phyloP scores from a whole-genome alignment of 2,113 vertebrate species.

The Prunella fulvescens region DNA sequence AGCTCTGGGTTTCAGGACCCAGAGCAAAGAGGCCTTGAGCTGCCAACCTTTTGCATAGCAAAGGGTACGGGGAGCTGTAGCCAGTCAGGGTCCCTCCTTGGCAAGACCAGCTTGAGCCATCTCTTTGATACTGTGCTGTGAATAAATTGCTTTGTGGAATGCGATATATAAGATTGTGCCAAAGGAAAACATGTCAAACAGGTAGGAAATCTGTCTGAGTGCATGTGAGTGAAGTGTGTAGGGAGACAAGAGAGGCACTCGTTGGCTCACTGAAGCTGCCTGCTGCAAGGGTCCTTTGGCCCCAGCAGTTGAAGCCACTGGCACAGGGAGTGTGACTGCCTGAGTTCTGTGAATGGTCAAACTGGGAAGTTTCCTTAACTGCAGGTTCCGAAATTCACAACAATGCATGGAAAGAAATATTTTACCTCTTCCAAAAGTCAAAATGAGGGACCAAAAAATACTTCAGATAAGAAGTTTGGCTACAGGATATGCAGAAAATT shows the following conservation, averaged over 20 bases:
- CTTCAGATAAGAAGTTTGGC: neutral
- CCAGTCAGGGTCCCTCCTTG: neutral
- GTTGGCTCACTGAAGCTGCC: neutral
- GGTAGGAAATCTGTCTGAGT: neutral
- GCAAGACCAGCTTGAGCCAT: neutral
- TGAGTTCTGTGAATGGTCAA: neutral
- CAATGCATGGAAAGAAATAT: neutral
- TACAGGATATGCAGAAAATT: neutral
- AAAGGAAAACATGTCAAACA: neutral
- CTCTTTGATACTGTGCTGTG: too few relatives aligned
- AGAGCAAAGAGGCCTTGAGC: neutral
- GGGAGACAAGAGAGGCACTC: rapidly evolving
- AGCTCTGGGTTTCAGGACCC: neutral
- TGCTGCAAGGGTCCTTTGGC: neutral
- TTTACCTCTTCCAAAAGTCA: neutral
- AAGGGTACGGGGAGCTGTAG: rapidly evolving
- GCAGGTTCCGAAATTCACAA: neutral
- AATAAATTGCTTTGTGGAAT: neutral
- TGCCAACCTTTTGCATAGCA: rapidly evolving
- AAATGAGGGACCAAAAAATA: neutral
- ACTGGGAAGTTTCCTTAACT: neutral
- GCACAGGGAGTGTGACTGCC: neutral
- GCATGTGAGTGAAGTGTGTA: neutral
- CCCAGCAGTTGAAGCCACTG: neutral
- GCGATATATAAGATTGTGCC: too few relatives aligned